phyloP scores from a whole-genome alignment of 2,113 vertebrate genomes.

The Notarius quadriscutis region DNA sequence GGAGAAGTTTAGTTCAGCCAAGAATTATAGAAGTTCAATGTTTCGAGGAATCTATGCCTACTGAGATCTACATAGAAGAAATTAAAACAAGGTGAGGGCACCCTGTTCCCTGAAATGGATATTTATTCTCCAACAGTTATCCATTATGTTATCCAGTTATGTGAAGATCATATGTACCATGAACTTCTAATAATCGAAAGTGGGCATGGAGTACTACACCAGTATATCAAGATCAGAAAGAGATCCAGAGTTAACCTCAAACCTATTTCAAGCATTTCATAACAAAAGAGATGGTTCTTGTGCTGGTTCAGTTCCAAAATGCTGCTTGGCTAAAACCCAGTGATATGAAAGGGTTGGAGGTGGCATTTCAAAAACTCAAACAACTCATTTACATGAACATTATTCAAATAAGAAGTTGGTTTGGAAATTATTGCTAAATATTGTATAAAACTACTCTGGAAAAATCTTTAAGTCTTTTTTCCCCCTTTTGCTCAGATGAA shows the following conservation, averaged over 20 bases:
- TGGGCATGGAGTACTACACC: not conserved
- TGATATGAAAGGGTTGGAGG: not conserved
- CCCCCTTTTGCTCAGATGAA: not conserved
- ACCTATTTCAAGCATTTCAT: not conserved
- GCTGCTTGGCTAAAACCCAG: not conserved
- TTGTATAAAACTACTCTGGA: not conserved
- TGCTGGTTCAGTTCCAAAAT: not conserved
- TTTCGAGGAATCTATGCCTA: not conserved
- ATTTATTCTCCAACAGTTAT: not conserved
- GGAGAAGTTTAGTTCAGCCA: conserved; percentile 7
- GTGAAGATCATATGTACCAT: not conserved
- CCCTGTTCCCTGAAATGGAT: not conserved
- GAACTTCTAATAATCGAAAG: not conserved
- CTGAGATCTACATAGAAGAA: not conserved
- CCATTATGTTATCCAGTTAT: no score
- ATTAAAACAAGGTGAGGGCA: conserved; percentile 4
- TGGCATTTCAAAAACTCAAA: not conserved
- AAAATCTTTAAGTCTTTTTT: not conserved
- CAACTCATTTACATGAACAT: not conserved
- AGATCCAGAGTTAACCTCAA: not conserved
- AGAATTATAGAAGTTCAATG: not conserved
- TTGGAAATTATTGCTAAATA: not conserved
- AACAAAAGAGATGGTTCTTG: not conserved
- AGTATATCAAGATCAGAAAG: not conserved
- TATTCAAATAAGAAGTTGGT: not conserved